These are phyloP conservation scores for Lethenteron reissneri DNA, from an alignment of 2,113 vertebrate species.

Conservation along the genomic window DNA sequence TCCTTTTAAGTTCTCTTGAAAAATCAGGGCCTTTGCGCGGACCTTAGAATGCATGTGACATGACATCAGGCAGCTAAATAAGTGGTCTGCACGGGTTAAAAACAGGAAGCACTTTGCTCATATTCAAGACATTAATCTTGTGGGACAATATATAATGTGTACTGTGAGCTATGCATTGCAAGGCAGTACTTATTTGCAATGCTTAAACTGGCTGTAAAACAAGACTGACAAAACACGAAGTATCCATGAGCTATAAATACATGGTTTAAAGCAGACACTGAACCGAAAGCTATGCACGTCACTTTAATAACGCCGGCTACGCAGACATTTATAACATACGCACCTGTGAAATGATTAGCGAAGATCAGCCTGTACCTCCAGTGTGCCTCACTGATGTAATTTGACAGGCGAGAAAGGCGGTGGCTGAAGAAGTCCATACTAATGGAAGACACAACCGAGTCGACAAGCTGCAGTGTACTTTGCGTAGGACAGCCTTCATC, in stretches of 20 bases:
- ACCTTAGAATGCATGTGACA: no score
- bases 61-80: no score
- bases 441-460: slow-evolving; percentile 35
- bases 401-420: slow-evolving; percentile 47
- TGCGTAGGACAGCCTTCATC: slow-evolving; percentile 17
- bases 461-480: slow-evolving; percentile 24
- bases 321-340: slow-evolving; percentile 12
- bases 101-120: no score
- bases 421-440: slow-evolving; percentile 32
- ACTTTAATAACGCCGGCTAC: neutral
- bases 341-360: slow-evolving; percentile 47
- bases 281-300: neutral
- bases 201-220: neutral
- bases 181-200: neutral
- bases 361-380: slow-evolving; percentile 75
- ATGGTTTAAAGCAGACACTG: neutral
- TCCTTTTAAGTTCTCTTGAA: no score
- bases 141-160: no score
- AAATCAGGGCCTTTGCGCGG: no score
- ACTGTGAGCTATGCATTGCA: neutral
- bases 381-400: slow-evolving; percentile 65
- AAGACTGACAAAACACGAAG: neutral
- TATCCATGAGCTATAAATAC: neutral
- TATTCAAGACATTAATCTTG: no score
- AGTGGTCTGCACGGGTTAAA: no score